A percentile compares a stretch with the other conserved stretches of the same genome.
These are phyloP conservation scores for Drosophila tristis DNA, from an alignment of 1,140 invertebrate genomes.

Conservation along the genomic window DNA sequence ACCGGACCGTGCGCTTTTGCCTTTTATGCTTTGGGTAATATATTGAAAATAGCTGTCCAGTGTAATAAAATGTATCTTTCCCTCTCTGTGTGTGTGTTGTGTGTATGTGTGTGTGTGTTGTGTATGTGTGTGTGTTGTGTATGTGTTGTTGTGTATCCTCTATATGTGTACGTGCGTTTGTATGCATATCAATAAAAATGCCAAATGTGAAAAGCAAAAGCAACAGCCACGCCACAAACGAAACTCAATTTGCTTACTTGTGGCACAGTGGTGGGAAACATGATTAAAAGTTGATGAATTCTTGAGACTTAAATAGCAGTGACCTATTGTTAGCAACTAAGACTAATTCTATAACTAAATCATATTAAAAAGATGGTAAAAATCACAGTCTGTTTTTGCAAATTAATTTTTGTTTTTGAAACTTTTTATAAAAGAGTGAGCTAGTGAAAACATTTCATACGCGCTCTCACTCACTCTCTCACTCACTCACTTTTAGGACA, in stretches of 20 bases:
- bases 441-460: no score
- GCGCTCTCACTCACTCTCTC: no score
- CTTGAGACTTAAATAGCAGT: no score
- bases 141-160: conserved; percentile 13
- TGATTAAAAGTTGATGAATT: no score
- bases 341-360: no score
- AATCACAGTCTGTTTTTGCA: no score
- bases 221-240: conserved; percentile 36
- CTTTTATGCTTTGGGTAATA: conserved; percentile 77
- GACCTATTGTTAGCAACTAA: no score
- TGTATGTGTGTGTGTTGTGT: conserved; percentile 13
- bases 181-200: conserved; percentile 79
- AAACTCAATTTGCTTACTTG: conserved; percentile 74
- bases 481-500: no score
- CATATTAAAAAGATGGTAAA: no score
- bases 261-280: conserved; percentile 26
- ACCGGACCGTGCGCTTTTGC: conserved; percentile 43
- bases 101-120: conserved; percentile 11
- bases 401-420: no score
- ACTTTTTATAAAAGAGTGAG: no score
- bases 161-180: conserved; percentile 39
- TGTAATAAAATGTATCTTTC: conserved; percentile 71
- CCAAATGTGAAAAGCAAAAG: conserved; percentile 69
- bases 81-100: conserved; percentile 24
- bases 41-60: conserved; percentile 82